Evolutionary conservation across 2,113 vertebrate genomes (phyloP).

Genomic region (Burhinus bistriatus): DNA sequence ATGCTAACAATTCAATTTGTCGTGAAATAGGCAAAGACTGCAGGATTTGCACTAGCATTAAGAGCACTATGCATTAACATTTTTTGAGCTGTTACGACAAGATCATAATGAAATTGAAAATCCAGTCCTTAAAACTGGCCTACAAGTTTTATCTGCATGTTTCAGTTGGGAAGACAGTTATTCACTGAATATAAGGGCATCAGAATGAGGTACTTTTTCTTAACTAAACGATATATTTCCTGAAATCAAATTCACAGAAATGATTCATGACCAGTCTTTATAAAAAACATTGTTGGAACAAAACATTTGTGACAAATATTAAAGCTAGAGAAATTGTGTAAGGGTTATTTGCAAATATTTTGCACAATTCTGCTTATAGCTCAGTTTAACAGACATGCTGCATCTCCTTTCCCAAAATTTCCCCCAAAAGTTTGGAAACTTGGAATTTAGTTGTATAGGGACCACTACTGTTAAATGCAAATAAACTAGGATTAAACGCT

Average conservation of each 20-base stretch:
- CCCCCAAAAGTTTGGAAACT: neutral
- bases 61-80: neutral
- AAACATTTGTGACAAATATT: neutral
- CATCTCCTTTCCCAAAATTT: neutral
- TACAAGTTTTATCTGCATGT: neutral
- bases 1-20: neutral
- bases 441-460: neutral
- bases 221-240: neutral
- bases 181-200: neutral
- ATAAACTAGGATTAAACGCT: neutral
- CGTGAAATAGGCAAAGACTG: too few species aligned
- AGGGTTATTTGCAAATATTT: neutral
- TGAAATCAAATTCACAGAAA: neutral
- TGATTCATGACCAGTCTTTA: neutral
- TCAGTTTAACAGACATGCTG: neutral
- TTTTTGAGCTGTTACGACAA: neutral
- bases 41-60: too few species aligned
- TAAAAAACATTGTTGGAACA: fast-evolving
- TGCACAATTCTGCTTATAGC: neutral
- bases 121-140: neutral
- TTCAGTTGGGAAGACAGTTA: neutral
- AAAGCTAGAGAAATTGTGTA: neutral
- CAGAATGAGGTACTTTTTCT: neutral
- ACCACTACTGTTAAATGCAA: neutral
- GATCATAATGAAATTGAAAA: neutral